These are phyloP conservation scores for Pantelozetes paolii DNA, from an alignment of 2,888 invertebrate genomes.

Conservation along the genomic window DNA sequence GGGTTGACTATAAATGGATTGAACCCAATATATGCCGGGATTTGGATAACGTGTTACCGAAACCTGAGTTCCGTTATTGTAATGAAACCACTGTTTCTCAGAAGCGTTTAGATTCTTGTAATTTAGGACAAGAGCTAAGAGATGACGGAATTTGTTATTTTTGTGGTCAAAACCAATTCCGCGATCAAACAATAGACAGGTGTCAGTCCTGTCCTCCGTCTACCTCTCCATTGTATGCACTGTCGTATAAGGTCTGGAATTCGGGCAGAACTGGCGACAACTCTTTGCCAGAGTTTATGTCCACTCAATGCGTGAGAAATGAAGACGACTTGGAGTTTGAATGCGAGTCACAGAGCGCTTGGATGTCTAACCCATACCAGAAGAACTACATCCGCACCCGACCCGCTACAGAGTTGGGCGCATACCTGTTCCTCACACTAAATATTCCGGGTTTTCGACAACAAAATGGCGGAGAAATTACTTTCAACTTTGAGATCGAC, in stretches of 20 bases:
- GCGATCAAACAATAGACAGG: slow-evolving; percentile 53
- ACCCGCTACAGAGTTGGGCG: slow-evolving; percentile 55
- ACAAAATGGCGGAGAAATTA: slow-evolving; percentile 55
- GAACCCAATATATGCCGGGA: slow-evolving; percentile 58
- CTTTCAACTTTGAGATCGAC: slow-evolving; percentile 57
- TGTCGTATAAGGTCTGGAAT: slow-evolving; percentile 56
- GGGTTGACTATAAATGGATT: slow-evolving; percentile 56
- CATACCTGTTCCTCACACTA: slow-evolving; percentile 56
- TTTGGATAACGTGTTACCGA: slow-evolving; percentile 33
- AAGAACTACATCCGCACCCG: slow-evolving; percentile 56
- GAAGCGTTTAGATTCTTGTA: slow-evolving; percentile 57
- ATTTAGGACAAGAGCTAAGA: slow-evolving; percentile 57
- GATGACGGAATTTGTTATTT: slow-evolving; percentile 55
- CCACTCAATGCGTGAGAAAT: slow-evolving; percentile 10
- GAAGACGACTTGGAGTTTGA: slow-evolving; percentile 1
- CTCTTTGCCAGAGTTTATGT: slow-evolving; percentile 47
- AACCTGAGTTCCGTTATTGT: neutral
- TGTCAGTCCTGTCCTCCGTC: slow-evolving; percentile 55
- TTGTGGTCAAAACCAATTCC: slow-evolving; percentile 55
- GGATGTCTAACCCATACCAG: neutral
- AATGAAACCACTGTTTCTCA: slow-evolving; percentile 47
- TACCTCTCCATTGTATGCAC: slow-evolving; percentile 58
- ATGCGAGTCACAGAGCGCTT: neutral
- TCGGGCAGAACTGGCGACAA: slow-evolving; percentile 55
- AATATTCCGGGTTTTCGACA: slow-evolving; percentile 56